Evolutionary conservation across 2,113 vertebrate species (phyloP).

Genomic region (Perccottus glenii): DNA sequence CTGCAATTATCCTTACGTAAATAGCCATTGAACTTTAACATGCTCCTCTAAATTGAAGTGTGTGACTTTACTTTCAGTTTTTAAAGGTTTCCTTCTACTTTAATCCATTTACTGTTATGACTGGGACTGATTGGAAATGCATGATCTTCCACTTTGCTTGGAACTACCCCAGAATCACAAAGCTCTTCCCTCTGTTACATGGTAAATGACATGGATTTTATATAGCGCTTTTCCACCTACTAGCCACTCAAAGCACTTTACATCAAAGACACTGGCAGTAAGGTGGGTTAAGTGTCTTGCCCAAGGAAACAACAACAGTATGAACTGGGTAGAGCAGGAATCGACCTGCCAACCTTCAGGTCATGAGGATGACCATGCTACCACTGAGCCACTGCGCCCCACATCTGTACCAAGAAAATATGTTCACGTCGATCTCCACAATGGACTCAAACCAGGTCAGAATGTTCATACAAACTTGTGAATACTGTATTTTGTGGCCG

Average conservation of each 20-base stretch:
- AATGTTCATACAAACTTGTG: constrained; percentile 41
- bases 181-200: constrained; percentile 28
- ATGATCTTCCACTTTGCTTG: constrained; percentile 4
- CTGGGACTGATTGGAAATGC: constrained; percentile 5
- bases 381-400: too few species aligned
- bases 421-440: constrained; percentile 72
- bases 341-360: too few species aligned
- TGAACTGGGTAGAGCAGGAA: too few species aligned
- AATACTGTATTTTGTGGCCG: constrained; percentile 50
- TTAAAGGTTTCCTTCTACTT: neutral
- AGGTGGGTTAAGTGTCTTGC: too few species aligned
- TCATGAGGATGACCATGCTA: too few species aligned
- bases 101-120: constrained; percentile 4
- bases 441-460: constrained; percentile 59
- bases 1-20: constrained; percentile 43
- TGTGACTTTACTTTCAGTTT: neutral
- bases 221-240: too few species aligned
- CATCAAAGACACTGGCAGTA: too few species aligned
- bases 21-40: constrained; percentile 21
- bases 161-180: neutral
- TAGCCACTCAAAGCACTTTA: too few species aligned
- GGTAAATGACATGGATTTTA: too few species aligned
- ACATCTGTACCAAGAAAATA: constrained; percentile 37
- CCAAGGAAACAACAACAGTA: too few species aligned
- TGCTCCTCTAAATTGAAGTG: constrained; percentile 37